Conservation (phyloP, 2,888 invertebrate species). For the Craniophora ligustri region DNA sequence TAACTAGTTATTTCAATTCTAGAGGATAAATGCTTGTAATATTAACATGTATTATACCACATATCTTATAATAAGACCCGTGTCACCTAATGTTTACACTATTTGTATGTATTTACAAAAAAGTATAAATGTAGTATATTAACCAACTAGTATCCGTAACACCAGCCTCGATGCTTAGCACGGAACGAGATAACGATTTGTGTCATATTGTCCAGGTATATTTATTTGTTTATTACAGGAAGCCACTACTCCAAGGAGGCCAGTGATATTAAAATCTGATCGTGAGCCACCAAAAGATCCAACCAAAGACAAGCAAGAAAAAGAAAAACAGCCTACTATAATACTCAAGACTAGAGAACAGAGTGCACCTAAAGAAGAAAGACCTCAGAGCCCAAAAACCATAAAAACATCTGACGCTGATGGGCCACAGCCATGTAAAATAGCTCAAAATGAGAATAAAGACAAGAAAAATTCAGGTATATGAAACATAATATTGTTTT, state of each 20-base stretch:
- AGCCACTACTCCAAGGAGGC: constrained; percentile 70
- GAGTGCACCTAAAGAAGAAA: constrained; percentile 85
- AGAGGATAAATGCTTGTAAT: too few species aligned
- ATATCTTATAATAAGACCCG: too few species aligned
- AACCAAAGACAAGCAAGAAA: constrained; percentile 76
- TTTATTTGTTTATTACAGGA: constrained; percentile 72
- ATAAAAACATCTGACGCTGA: constrained; percentile 70
- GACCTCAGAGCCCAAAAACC: constrained; percentile 89
- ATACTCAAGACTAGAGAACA: constrained; percentile 91
- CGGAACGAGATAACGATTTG: not conserved
- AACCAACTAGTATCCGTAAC: too few species aligned
- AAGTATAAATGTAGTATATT: too few species aligned
- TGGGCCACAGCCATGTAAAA: constrained; percentile 76
- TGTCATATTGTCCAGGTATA: too few species aligned
- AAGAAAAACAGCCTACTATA: constrained; percentile 90
- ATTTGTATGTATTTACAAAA: too few species aligned
- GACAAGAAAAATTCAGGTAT: constrained; percentile 77
- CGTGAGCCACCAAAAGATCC: constrained; percentile 77
- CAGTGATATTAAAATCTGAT: constrained; percentile 85
- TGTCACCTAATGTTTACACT: too few species aligned
- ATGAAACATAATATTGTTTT: too few species aligned
- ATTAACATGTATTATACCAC: too few species aligned
- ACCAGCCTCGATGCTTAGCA: too few species aligned
- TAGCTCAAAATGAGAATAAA: constrained; percentile 87
- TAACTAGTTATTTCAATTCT: too few species aligned